Conservation (phyloP, 2,113 vertebrate genomes). For the Pithys albifrons region DNA sequence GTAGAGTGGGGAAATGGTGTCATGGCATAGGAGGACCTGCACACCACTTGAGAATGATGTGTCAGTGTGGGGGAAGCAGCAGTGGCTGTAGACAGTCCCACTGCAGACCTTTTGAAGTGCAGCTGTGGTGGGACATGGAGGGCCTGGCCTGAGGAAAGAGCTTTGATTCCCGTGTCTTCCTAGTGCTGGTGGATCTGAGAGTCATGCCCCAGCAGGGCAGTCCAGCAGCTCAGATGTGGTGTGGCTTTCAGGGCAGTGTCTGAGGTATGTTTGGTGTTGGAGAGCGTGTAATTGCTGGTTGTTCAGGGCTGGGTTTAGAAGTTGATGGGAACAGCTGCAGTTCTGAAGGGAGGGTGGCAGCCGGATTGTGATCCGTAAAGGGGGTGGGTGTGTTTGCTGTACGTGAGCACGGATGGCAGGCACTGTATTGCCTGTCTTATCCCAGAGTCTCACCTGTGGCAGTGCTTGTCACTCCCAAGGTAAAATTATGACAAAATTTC, state of each 20-base stretch:
- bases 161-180: accelerated
- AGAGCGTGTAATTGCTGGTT: background rate
- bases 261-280: background rate
- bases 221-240: accelerated
- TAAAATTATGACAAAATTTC: background rate
- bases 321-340: background rate
- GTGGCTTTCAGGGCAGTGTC: background rate
- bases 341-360: background rate
- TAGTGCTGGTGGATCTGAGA: background rate
- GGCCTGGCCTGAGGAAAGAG: background rate
- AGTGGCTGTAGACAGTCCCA: background rate
- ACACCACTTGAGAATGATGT: accelerated
- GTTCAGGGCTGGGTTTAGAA: background rate
- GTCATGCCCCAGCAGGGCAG: background rate
- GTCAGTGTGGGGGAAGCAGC: background rate
- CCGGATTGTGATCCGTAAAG: background rate
- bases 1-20: background rate
- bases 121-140: background rate
- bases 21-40: accelerated
- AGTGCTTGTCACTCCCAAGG: background rate
- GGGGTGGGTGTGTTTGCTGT: background rate
- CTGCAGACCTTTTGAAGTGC: background rate
- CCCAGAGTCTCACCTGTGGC: background rate
- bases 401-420: background rate
- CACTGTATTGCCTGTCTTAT: background rate